Base-by-base conservation (phyloP, 1,140 invertebrate species). In the Platorchestia sp. region DNA sequence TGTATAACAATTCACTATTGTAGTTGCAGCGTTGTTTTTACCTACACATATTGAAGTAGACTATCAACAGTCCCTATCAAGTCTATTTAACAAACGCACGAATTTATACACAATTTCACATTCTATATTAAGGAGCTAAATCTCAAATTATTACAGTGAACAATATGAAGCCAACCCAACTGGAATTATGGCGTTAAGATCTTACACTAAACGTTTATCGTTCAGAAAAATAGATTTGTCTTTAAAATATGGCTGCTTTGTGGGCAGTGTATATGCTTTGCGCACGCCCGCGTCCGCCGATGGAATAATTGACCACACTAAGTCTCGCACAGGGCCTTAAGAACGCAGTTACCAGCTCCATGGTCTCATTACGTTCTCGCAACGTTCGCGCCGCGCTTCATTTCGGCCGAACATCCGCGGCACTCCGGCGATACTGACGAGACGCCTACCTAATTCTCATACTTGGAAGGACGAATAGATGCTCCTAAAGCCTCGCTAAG, bases 401-500 rank as follows among this genome's bases (percentile, higher is more conserved):
- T 75, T 36, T 75, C 14, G 59, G 27, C 59, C 10, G 59, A 75
- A 75, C 59, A 75, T 75, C 59, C 14, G 59, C 59, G 27, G 59
- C 27, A 75, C 36, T 75, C 27, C 59, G 10, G 27, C 59, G 10
- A 75, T 14, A 10, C 27, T 75, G 59, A 36, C 59, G 59, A 75
- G 59, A 75, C 14, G 59, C 59, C 27, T 36, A 75, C 59, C 59
- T 75, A 75, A 75, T 75, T 75, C 59, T 75, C 1, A 27, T 27
- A 10, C 36, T 27, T 75, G 59, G 14, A 1, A 75, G 59, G 59
- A 75, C 59, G 59, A 75, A 75, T 75, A 75, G 59, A 36, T 19
- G 87, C 87, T 89, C 87, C 3, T 89, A 41, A 89, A 89, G 87
- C 87, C n/a, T 42, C n/a, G 87, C 87, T 89, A 89, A 89, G 87